phyloP scores from a whole-genome alignment of 2,888 invertebrate species.

The Epinotia demarniana region DNA sequence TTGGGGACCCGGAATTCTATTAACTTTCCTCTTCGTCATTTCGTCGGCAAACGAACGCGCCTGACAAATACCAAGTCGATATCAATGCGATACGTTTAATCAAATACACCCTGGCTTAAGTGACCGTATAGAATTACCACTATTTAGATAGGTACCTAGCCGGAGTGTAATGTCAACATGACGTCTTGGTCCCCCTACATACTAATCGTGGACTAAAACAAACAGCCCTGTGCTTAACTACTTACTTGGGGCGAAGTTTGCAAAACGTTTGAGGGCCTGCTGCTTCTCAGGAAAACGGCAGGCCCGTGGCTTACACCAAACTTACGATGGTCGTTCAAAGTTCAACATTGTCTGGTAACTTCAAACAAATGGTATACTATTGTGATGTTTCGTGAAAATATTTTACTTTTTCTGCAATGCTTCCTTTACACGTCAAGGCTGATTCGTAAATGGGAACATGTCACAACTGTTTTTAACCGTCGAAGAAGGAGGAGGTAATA shows the following conservation, averaged over 20 bases:
- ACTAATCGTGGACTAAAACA: constrained; percentile 38
- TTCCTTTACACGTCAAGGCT: neutral
- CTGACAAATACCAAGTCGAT: neutral
- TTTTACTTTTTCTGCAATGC: neutral
- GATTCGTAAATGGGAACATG: neutral
- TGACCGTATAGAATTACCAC: constrained; percentile 27
- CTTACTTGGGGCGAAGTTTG: constrained; percentile 36
- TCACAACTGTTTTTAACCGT: too few species aligned
- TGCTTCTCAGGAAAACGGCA: constrained; percentile 26
- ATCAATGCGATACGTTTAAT: neutral
- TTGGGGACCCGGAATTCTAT: neutral
- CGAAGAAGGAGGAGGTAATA: too few species aligned
- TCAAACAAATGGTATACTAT: constrained; percentile 14
- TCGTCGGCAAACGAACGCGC: neutral
- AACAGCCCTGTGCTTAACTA: constrained; percentile 33
- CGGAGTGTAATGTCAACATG: constrained; percentile 37
- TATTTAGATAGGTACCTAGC: constrained; percentile 29
- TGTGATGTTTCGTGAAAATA: neutral
- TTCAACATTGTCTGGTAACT: constrained; percentile 36
- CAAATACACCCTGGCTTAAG: constrained; percentile 1
- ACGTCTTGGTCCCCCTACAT: constrained; percentile 37
- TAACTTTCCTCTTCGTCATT: neutral
- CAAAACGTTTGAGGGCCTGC: constrained; percentile 35
- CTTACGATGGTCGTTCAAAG: constrained; percentile 38
- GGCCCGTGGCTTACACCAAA: constrained; percentile 24